Conservation (phyloP, 1,140 invertebrate species). For the Aphis craccivora region DNA sequence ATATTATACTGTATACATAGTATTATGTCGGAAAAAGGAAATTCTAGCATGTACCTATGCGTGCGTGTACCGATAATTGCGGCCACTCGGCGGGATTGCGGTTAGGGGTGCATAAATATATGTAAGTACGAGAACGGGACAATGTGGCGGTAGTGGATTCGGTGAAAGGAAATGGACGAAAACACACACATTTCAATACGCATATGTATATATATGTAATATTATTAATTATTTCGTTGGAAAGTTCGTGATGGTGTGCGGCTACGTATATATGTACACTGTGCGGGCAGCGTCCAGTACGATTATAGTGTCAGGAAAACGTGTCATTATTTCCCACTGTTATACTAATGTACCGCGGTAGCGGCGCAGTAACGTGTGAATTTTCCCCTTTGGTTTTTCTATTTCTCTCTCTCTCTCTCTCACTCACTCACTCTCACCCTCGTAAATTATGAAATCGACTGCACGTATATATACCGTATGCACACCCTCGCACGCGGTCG, state of each 20-base stretch:
- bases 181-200: neutral
- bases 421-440: neutral
- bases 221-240: constrained; percentile 26
- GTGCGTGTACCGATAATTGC: neutral
- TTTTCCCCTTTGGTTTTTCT: neutral
- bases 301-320: constrained; percentile 4
- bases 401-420: neutral
- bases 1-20: too few relatives aligned
- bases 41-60: neutral
- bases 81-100: neutral
- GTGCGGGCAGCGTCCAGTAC: neutral
- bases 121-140: neutral
- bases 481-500: neutral
- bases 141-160: neutral
- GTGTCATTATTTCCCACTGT: constrained; percentile 30
- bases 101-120: neutral
- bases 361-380: neutral
- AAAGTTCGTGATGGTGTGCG: neutral
- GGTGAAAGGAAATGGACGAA: neutral
- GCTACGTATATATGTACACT: neutral
- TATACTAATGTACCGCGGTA: neutral
- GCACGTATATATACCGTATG: neutral
- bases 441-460: neutral
- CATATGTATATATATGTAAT: neutral
- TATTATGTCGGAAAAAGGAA: neutral